Evolutionary conservation across 2,888 invertebrate species (phyloP), one percentile per base, ranked within the genome.

Genomic region (Agriopis marginaria): DNA sequence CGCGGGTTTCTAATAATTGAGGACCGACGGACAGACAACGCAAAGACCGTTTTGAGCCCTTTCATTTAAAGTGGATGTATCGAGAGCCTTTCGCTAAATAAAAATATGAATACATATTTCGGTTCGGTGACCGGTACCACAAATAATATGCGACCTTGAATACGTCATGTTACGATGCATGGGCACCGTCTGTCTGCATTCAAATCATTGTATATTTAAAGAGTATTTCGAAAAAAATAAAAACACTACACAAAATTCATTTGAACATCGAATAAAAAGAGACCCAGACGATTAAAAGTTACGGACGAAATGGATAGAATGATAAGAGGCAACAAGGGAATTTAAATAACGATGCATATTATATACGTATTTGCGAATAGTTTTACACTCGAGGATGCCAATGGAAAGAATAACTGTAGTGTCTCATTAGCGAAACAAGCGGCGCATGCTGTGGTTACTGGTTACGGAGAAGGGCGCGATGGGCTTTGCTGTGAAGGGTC

Each of bases 51-150:
- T 82, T 79, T 66, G 78, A 81, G 78, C 82, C 84, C 79, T 82
- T 78, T 78, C 85, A 87, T 88, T 88, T 86, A 79, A 80, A 84
- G 79, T 82, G 88, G 86, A 88, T 85, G 85, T 85, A 85, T 82
- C 79, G 81, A 80, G 78, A 82, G 80, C 75, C 82, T 86, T 84
- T 86, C 84, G 80, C 78, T 77, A 81, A 82, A 84, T 78, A 82
- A 81, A 80, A 84, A 79, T 77, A 79, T 81, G 73, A 72, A 76
- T 0, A 3, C 4, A 3, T 32, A 65, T 80, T 82, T 79, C 71
- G 76, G 88, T 85, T 88, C 85, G 86, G 77, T 70, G 86, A 74
- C 79, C 86, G 78, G 44, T 75, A 76, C 73, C 80, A 83, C 73
- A 80, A 66, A 70, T 69, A 73, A 68, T 70, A 71, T 56, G 51